Evolutionary conservation across 2,888 invertebrate species (phyloP).

Genomic region (Pelosia muscerda): DNA sequence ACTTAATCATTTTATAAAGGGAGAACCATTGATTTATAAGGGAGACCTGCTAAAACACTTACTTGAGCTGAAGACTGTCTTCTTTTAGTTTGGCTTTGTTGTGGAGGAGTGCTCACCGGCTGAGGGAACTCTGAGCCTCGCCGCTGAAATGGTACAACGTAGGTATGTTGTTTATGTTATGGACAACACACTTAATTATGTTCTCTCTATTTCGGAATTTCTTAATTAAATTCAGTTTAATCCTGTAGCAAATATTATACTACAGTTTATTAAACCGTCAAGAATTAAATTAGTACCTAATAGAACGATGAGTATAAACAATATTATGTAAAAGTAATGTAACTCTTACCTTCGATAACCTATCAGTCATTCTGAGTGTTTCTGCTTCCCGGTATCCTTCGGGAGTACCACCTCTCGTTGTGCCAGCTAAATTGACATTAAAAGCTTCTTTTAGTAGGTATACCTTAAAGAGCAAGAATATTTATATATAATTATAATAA

Average conservation of each 20-base stretch:
- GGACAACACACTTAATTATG: not conserved
- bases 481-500: too few relatives aligned
- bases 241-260: not conserved
- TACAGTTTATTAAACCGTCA: too few relatives aligned
- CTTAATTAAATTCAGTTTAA: not conserved
- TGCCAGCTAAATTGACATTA: constrained; percentile 59
- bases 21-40: too few relatives aligned
- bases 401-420: constrained; percentile 74
- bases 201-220: not conserved
- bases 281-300: not conserved
- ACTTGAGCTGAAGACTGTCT: constrained; percentile 80
- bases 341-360: constrained; percentile 69
- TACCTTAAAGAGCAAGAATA: too few relatives aligned
- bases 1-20: not conserved
- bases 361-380: constrained; percentile 78
- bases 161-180: not conserved
- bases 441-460: not conserved
- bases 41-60: constrained; percentile 36
- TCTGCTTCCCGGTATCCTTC: constrained; percentile 83
- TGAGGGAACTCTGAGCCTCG: constrained; percentile 82
- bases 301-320: not conserved
- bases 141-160: constrained; percentile 62
- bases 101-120: constrained; percentile 80
- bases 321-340: not conserved
- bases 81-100: constrained; percentile 71